Evolutionary conservation across 2,113 vertebrate species (phyloP), one percentile per base, ranked within the genome.

Genomic region (Girardinichthys multiradiatus): DNA sequence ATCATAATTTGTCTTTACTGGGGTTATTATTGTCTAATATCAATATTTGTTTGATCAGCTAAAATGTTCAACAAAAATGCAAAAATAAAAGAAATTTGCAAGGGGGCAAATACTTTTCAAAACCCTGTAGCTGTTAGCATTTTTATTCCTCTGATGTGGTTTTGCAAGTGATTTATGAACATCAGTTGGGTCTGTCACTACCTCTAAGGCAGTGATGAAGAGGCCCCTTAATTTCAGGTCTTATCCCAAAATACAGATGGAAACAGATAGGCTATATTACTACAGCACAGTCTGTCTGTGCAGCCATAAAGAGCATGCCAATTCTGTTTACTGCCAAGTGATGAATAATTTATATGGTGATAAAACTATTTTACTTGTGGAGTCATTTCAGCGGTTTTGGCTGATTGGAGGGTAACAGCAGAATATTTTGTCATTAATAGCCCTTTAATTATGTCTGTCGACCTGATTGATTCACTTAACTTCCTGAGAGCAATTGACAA

Each of bases 291-390:
- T 74, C 5, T 51, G 80, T 76, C 77, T 62, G 33, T 2, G n/a
- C 64, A 45, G 48, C 42, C 58, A 66, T 68, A 77, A 76, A 77
- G 72, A 73, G 74, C 76, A 68, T 65, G 66, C 63, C 76, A 70
- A 83, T 83, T 76, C 75, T 77, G 72, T 77, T 82, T 80, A 70
- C 74, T 79, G 85, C 79, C 69, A 48, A 70, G 66, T 30, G 74
- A 26, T 83, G 70, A 80, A 84, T 87, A 87, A 89, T 84, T 91
- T 83, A 91, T 89, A 71, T 57, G 72, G 79, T 42, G 76, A 86
- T 87, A 71, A 84, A 84, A 85, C 68, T 64, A 60, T 72, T 85
- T 81, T 85, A 76, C 88, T 84, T 1, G 51, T 48, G 75, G 83
- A 86, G 74, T 74, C 79, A 45, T 86, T 84, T 48, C n/a, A 14